Evolutionary conservation across 2,113 vertebrate genomes (phyloP).

Genomic region (Struthidea cinerea): DNA sequence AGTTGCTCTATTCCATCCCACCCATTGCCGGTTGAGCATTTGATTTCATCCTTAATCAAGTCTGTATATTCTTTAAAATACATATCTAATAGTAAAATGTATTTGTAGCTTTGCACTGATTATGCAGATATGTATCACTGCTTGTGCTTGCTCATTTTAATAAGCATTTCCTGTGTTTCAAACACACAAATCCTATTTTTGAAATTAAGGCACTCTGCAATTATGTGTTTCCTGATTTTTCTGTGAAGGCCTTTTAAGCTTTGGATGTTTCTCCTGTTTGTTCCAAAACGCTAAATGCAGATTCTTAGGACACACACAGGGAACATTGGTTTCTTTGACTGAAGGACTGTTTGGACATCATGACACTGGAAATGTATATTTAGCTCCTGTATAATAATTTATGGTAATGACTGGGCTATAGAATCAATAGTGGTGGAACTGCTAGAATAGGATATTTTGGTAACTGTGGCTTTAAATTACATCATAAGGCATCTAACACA

Average conservation of each 20-base stretch:
- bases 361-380: slow-evolving; percentile 6
- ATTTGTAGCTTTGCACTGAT: not conserved
- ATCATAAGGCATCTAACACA: not conserved
- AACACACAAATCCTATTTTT: not conserved
- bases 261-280: not conserved
- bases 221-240: not conserved
- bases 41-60: not conserved
- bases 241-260: not conserved
- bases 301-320: not conserved
- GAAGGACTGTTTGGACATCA: not conserved
- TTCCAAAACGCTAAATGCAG: not conserved
- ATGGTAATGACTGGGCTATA: not conserved
- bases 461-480: slow-evolving; percentile 13
- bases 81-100: not conserved
- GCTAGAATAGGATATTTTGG: not conserved
- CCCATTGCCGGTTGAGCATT: not conserved
- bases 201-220: not conserved
- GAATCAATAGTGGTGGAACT: not conserved
- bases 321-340: not conserved
- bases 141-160: not conserved
- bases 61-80: not conserved
- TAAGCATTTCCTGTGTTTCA: slow-evolving; percentile 2
- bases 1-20: not conserved
- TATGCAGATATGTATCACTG: not conserved
- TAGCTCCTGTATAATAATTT: slow-evolving; percentile 12